Percentiles rank a stretch among this genome's conserved stretches.
phyloP scores from a whole-genome alignment of 2,888 invertebrate species.

The Ophion costatus region DNA sequence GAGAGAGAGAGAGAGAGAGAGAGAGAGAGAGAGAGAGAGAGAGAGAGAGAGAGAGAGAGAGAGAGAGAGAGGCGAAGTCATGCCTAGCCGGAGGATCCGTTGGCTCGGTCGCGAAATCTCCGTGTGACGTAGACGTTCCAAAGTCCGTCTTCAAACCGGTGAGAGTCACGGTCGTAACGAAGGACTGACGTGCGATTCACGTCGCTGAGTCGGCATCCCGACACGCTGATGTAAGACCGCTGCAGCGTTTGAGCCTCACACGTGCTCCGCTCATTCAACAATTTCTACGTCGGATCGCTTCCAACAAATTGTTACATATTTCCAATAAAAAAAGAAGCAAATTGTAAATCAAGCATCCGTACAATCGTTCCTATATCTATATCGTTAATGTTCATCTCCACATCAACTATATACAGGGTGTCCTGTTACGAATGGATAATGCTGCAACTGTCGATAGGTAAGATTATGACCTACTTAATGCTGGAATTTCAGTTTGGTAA shows the following conservation, averaged over 20 bases:
- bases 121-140: constrained; percentile 51
- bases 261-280: constrained; percentile 13
- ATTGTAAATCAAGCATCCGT: not conserved
- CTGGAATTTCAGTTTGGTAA: too few species aligned
- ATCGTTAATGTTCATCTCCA: not conserved
- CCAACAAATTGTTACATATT: not conserved
- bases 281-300: not conserved
- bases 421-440: too few species aligned
- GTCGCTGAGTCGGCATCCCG: constrained; percentile 30
- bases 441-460: too few species aligned
- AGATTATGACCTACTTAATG: too few species aligned
- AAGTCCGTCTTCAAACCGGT: constrained; percentile 42
- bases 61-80: not conserved
- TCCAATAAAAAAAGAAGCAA: not conserved
- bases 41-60: not conserved
- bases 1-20: constrained; percentile 32
- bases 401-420: not conserved
- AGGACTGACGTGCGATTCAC: constrained; percentile 11
- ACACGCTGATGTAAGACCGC: constrained; percentile 49
- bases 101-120: constrained; percentile 36
- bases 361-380: not conserved
- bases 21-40: constrained; percentile 11
- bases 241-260: constrained; percentile 14
- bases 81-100: constrained; percentile 49
- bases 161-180: constrained; percentile 37